Percentiles rank a stretch among this genome's conserved stretches.
These are phyloP conservation scores for Goniozus legneri DNA, from an alignment of 1,140 invertebrate genomes.

Conservation along the genomic window DNA sequence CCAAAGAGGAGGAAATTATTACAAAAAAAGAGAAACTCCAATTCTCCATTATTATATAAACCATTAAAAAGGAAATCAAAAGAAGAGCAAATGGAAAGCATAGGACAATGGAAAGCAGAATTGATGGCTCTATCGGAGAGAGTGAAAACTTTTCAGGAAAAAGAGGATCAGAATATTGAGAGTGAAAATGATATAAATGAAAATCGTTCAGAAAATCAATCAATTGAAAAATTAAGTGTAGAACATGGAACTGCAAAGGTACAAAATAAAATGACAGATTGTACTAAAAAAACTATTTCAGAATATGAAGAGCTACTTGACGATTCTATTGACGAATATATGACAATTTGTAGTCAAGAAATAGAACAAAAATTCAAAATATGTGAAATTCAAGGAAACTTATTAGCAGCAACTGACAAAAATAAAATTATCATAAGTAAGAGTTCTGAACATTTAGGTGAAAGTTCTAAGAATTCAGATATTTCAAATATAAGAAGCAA, in stretches of 20 bases:
- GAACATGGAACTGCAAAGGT: not conserved
- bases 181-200: not conserved
- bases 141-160: constrained; percentile 19
- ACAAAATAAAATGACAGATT: constrained; percentile 4
- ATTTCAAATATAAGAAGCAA: constrained; percentile 1
- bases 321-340: constrained; percentile 38
- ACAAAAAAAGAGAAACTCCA: constrained; percentile 34
- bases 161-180: constrained; percentile 1
- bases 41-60: constrained; percentile 38
- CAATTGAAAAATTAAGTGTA: constrained; percentile 8
- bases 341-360: constrained; percentile 41
- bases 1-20: constrained; percentile 32
- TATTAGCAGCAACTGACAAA: not conserved
- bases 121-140: constrained; percentile 31
- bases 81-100: constrained; percentile 26
- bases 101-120: constrained; percentile 34
- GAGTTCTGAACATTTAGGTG: not conserved
- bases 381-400: not conserved
- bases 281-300: not conserved
- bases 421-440: constrained; percentile 4
- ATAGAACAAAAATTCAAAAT: constrained; percentile 35
- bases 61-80: constrained; percentile 37
- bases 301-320: constrained; percentile 36
- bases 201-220: constrained; percentile 10
- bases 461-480: not conserved